A percentile compares a stretch with the other conserved stretches of the same genome.
Conservation (phyloP, 2,888 invertebrate species). For the Microplitis manilae region DNA sequence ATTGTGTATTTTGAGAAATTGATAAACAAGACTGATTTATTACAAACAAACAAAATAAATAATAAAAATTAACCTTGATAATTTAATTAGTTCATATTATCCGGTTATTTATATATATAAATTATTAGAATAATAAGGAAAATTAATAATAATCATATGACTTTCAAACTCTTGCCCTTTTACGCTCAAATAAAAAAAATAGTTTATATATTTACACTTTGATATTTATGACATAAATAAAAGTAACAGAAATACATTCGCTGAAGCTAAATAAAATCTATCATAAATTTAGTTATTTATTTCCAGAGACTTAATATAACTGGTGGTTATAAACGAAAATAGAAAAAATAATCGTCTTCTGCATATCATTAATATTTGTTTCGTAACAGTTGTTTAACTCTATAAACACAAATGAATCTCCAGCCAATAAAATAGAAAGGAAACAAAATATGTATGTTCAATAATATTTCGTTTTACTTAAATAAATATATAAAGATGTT, state of each 20-base stretch:
- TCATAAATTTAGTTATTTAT: neutral
- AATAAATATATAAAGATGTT: too few species aligned
- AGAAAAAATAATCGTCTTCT: neutral
- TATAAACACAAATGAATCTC: neutral
- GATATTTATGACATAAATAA: neutral
- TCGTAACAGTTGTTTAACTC: neutral
- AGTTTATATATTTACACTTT: neutral
- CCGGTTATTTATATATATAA: neutral
- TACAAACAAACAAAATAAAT: neutral
- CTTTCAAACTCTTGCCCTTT: neutral
- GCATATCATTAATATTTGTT: neutral
- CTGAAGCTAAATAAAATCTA: neutral
- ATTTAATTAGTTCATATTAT: neutral
- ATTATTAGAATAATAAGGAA: neutral
- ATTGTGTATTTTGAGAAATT: neutral
- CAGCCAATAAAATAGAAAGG: neutral
- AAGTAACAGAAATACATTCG: neutral
- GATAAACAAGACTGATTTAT: neutral
- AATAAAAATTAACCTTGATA: neutral
- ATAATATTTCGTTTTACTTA: too few species aligned
- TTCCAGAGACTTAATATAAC: neutral
- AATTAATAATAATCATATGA: neutral
- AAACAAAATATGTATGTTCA: neutral
- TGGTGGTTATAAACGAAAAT: neutral
- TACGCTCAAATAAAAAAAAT: neutral